Percentiles rank a stretch among this genome's conserved stretches.
Conservation (phyloP, 2,113 vertebrate genomes). For the Cyphomyrus plagiostoma region DNA sequence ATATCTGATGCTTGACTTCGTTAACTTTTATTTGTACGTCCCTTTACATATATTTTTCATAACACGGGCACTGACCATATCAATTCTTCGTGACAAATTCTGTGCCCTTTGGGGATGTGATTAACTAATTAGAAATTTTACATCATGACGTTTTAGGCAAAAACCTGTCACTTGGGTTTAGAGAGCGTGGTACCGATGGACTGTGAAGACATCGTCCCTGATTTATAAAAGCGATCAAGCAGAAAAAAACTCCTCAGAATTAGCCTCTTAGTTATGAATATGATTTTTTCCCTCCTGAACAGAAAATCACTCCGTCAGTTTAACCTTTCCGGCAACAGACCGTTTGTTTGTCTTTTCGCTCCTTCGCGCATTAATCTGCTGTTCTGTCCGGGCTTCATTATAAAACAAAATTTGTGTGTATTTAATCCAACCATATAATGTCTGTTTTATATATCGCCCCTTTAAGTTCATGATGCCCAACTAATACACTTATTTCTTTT, state of each 20-base stretch:
- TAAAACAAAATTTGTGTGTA: slow-evolving; percentile 42
- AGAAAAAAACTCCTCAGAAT: slow-evolving; percentile 79
- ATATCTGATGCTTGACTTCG: slow-evolving; percentile 6
- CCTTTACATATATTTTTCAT: slow-evolving; percentile 8
- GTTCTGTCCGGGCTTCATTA: slow-evolving; percentile 55
- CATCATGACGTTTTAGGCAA: neutral
- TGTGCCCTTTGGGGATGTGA: slow-evolving; percentile 13
- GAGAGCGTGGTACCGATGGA: slow-evolving; percentile 81
- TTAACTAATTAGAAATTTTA: slow-evolving; percentile 18
- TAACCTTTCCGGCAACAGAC: slow-evolving; percentile 16
- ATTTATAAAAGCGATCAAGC: slow-evolving; percentile 82
- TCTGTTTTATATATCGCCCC: slow-evolving; percentile 1
- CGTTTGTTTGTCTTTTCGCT: slow-evolving; percentile 60
- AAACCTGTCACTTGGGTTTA: slow-evolving; percentile 68
- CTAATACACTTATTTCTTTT: neutral
- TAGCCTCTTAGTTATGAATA: slow-evolving; percentile 80
- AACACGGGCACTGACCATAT: slow-evolving; percentile 14
- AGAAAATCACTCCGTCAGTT: slow-evolving; percentile 54
- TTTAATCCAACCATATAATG: slow-evolving; percentile 18
- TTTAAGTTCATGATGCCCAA: neutral
- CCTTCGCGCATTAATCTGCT: slow-evolving; percentile 48
- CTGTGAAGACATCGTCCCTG: slow-evolving; percentile 86
- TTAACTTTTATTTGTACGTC: slow-evolving; percentile 4
- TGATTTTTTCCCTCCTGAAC: slow-evolving; percentile 44
- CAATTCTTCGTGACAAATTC: slow-evolving; percentile 14